Base-by-base conservation (phyloP, 2,888 invertebrate genomes). In the Keiferia lycopersicella region DNA sequence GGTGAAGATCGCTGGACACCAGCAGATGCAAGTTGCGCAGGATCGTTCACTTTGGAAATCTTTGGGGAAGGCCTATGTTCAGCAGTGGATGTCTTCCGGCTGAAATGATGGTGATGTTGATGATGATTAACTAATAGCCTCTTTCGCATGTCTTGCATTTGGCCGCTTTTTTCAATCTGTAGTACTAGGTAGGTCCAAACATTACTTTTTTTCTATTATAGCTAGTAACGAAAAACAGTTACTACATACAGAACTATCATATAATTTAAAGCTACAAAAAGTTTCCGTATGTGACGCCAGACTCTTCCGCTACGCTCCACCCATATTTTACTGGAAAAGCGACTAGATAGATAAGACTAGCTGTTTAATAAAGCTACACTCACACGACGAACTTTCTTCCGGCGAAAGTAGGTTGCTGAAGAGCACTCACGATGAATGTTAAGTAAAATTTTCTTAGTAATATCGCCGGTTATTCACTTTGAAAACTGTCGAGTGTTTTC, bases 371-470 rank as follows among this genome's bases (percentile, higher is more conserved):
- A 79, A 80, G 76, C 76, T 70, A 70, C 71, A 68, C 67, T 73
- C 71, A 69, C 72, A 71, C 67, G 72, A 70, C 69, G 75, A 83
- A 83, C 75, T 82, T 85, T 79, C 69, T 69, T 75, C 74, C 74
- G 78, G 75, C 76, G 68, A 73, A 81, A 82, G 77, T 80, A 73
- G 77, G 75, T 74, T 75, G 69, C 66, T 66, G 70, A 71, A 73
- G 75, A 69, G 69, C 70, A 65, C 73, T 68, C 65, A 16, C 51
- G 63, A 64, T 61, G 77, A 80, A 82, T 80, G 73, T 68, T 77
- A 45, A 83, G 73, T 72, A 71, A 69, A 69, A 70, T 68, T 69
- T 65, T 64, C 67, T 64, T 65, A 56, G 51, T 65, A 60, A 71
- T 68, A 68, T 65, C 53, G 63, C 63, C 66, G 53, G 26, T 63